Conservation (phyloP, 2,113 vertebrate genomes). For the Pogonocichla stellata region DNA sequence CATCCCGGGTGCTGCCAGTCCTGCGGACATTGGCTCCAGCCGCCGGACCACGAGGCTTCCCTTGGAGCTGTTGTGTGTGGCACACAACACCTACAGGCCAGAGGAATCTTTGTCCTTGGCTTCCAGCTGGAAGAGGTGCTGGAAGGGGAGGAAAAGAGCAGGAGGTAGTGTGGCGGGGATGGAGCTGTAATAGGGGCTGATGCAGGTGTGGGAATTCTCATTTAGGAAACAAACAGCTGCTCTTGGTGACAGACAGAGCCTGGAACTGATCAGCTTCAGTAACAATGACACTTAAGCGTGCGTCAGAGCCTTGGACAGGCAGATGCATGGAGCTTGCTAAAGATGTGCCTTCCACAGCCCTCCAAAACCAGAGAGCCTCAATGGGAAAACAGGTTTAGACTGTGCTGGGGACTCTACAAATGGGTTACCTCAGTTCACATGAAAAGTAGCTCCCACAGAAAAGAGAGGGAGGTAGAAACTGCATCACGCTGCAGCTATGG, state of each 20-base stretch:
- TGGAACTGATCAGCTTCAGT: constrained; percentile 18
- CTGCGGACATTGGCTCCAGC: not conserved
- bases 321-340: not conserved
- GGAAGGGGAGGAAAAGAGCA: not conserved
- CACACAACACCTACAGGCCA: not conserved
- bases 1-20: not conserved
- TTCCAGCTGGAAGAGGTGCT: not conserved
- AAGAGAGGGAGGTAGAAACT: not conserved
- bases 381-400: not conserved
- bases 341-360: not conserved
- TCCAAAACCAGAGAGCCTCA: not conserved
- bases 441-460: not conserved
- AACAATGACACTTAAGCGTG: not conserved
- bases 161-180: not conserved
- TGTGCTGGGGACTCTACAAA: not conserved
- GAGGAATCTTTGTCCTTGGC: not conserved
- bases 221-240: constrained; percentile 52
- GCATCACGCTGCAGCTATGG: not conserved
- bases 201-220: constrained; percentile 35
- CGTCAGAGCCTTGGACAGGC: not conserved
- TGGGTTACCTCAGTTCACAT: not conserved
- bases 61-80: not conserved
- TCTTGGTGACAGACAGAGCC: constrained; percentile 24
- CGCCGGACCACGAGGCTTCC: accelerated
- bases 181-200: not conserved